Base-by-base conservation (phyloP, 1,140 invertebrate species). In the Drosophila bocqueti region DNA sequence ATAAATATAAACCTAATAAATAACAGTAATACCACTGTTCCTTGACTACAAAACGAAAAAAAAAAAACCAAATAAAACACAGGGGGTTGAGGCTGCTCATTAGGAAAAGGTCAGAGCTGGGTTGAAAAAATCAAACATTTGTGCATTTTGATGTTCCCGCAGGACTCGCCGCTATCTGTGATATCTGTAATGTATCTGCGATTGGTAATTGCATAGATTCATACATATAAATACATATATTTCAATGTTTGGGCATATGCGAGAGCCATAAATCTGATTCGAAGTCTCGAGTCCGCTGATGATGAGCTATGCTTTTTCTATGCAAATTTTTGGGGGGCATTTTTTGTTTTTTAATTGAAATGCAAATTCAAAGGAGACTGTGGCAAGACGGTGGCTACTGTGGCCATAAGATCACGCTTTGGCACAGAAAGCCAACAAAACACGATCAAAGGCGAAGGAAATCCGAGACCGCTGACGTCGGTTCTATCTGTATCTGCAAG, bases 261-360 rank as follows among this genome's bases (percentile, higher is more conserved):
- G 65, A 64, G 45, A 66, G 55, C 59, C 85, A 89, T 89, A 89
- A 89, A 89, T 89, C 81, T 64, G 66, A 63, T 79, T 85, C 82
- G 82, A 85, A 79, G 84, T 45, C 62, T 50, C 38, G 40, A 36
- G 21, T 46, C 10, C 34, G 57, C 68, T 83, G 87, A 91, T 91
- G 89, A 91, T 91, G 87, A 91, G 83, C 87, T 91, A 91, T 81
- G 83, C 81, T 75, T 66, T 91, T 91, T 91, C 72, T 87, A 91
- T 91, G 86, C 87, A 91, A 91, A 91, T 87, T 49, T 49, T 46
- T 21, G 57, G 13, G 24, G 21, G 40, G 6, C 3, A 21, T 31
- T 42, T 38, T 45, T 66, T 16, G 21, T 43, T 4, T 11, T 21
- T 73, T 80, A 89, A 87, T 87, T 87, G 77, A 89, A 89, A 89